phyloP scores from a whole-genome alignment of 2,113 vertebrate species.

The Polyodon spathula region DNA sequence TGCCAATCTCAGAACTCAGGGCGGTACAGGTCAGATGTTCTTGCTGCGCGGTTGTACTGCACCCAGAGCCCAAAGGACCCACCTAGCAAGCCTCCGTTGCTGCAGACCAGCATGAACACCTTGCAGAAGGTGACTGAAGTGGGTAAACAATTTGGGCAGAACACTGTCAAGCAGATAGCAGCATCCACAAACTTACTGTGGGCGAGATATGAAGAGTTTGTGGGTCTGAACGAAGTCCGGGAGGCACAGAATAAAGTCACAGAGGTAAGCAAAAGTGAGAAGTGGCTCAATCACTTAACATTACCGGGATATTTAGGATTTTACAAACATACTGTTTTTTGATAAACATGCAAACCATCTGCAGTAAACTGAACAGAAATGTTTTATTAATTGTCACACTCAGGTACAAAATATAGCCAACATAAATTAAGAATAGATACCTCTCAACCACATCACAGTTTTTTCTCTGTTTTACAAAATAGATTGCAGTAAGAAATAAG shows the following conservation, averaged over 20 bases:
- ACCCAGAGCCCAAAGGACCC: constrained; percentile 41
- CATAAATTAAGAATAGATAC: too few relatives aligned
- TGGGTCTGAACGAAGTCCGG: constrained; percentile 82
- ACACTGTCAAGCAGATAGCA: constrained; percentile 41
- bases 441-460: too few relatives aligned
- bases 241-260: constrained; percentile 82
- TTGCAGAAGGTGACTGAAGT: constrained; percentile 48
- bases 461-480: too few relatives aligned
- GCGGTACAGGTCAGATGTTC: constrained; percentile 30
- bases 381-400: too few relatives aligned
- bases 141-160: constrained; percentile 58
- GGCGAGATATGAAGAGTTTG: constrained; percentile 87
- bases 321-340: not conserved
- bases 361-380: too few relatives aligned
- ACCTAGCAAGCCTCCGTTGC: constrained; percentile 29
- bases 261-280: constrained; percentile 58
- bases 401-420: too few relatives aligned
- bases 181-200: constrained; percentile 70
- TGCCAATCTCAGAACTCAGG: constrained; percentile 29
- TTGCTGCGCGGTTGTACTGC: constrained; percentile 47
- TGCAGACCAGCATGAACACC: constrained; percentile 32
- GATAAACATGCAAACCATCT: too few relatives aligned
- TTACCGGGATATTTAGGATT: not conserved
- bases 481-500: too few relatives aligned
- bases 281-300: not conserved